phyloP scores from a whole-genome alignment of 2,888 invertebrate genomes.

The Hirtodrosophila cameraria region DNA sequence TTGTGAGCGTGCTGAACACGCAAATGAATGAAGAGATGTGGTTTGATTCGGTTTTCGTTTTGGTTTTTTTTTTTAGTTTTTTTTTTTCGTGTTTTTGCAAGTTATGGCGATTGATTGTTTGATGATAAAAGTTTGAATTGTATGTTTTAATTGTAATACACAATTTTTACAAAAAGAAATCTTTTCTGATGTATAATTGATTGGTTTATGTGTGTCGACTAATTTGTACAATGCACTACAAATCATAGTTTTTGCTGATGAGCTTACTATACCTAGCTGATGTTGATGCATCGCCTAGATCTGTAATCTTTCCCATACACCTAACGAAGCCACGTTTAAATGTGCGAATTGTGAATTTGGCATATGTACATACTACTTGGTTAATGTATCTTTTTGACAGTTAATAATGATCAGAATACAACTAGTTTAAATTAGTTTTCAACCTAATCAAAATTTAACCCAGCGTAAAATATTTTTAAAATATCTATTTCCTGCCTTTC shows the following conservation, averaged over 20 bases:
- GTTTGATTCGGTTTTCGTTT: slow-evolving; percentile 36
- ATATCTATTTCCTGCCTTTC: no score
- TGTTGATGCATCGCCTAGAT: neutral
- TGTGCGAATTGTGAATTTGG: neutral
- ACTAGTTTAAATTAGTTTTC: no score
- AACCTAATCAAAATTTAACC: no score
- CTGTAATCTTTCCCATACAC: neutral
- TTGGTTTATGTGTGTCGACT: slow-evolving; percentile 27
- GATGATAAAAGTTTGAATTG: slow-evolving; percentile 69
- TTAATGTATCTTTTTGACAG: no score
- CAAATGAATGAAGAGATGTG: slow-evolving; percentile 49
- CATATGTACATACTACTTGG: neutral
- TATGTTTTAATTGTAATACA: slow-evolving; percentile 62
- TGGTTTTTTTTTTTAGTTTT: slow-evolving; percentile 27
- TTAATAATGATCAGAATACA: no score
- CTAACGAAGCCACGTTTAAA: neutral
- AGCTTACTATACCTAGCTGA: slow-evolving; percentile 11
- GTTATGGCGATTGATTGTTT: slow-evolving; percentile 58
- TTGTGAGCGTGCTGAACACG: slow-evolving; percentile 87
- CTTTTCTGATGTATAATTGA: slow-evolving; percentile 22
- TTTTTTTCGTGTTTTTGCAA: slow-evolving; percentile 22
- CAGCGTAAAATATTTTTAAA: no score
- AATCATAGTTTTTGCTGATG: slow-evolving; percentile 3
- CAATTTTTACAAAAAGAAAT: slow-evolving; percentile 17
- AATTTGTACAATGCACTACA: slow-evolving; percentile 33